These are phyloP conservation scores for Chrysolina americana DNA, from an alignment of 2,888 invertebrate genomes.

Conservation along the genomic window DNA sequence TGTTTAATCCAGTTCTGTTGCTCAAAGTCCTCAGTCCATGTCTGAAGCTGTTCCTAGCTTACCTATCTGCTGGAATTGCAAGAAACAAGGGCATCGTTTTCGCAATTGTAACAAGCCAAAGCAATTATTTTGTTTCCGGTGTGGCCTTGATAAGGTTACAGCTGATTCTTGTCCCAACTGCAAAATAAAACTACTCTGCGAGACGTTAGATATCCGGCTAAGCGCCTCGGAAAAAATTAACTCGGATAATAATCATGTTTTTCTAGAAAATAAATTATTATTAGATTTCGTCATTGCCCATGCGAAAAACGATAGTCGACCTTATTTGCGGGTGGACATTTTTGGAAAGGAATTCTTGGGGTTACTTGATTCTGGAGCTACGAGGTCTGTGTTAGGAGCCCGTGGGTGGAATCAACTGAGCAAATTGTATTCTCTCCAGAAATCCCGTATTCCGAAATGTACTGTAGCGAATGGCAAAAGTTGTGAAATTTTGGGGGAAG, in stretches of 20 bases:
- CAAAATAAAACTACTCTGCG: conserved; percentile 15
- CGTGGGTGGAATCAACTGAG: no score
- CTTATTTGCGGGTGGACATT: neutral
- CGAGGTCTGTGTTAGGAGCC: no score
- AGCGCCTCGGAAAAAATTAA: neutral
- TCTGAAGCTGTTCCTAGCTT: neutral
- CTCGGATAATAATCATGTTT: neutral
- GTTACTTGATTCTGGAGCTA: no score
- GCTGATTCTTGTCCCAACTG: neutral
- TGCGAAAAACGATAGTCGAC: neutral
- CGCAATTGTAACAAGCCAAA: conserved; percentile 3
- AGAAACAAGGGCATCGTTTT: neutral
- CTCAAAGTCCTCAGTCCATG: neutral
- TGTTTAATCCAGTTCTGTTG: neutral
- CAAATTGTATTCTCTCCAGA: no score
- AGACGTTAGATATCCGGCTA: neutral
- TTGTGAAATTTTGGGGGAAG: no score
- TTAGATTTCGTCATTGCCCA: neutral
- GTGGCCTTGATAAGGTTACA: conserved; percentile 7
- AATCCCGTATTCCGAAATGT: no score
- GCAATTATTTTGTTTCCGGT: conserved; percentile 10
- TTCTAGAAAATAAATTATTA: neutral
- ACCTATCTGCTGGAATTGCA: conserved; percentile 16
- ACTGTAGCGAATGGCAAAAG: no score
- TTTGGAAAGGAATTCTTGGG: neutral